phyloP scores from a whole-genome alignment of 2,797 vertebrate species.

The Podargus strigoides region DNA sequence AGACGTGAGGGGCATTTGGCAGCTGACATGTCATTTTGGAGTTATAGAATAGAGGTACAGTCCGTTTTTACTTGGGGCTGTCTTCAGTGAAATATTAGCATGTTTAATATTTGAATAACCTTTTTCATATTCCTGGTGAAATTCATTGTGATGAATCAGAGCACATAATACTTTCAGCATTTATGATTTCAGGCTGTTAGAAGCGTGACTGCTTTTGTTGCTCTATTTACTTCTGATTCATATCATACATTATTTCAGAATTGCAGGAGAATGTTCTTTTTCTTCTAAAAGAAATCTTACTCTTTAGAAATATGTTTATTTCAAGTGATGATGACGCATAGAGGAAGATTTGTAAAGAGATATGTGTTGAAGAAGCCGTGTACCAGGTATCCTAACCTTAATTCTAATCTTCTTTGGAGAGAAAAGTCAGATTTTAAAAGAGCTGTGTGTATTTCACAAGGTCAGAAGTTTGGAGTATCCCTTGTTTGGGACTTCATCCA shows the following conservation, averaged over 20 bases:
- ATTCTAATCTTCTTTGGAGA: neutral
- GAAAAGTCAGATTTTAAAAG: neutral
- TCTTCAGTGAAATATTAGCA: neutral
- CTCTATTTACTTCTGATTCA: constrained; percentile 24
- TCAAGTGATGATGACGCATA: neutral
- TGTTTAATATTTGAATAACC: neutral
- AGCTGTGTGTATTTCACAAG: neutral
- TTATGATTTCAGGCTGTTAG: neutral
- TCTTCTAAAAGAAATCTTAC: neutral
- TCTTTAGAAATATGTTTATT: neutral
- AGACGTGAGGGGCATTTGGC: neutral
- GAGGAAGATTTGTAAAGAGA: neutral
- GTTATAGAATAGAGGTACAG: neutral
- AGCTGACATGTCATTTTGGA: neutral
- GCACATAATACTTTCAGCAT: neutral
- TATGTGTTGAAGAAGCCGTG: neutral
- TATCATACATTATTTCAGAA: neutral
- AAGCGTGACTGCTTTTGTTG: neutral
- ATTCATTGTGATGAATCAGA: constrained; percentile 13
- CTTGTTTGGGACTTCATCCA: neutral
- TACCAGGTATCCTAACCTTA: neutral
- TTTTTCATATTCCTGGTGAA: neutral
- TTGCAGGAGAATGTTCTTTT: neutral
- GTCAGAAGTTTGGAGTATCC: neutral
- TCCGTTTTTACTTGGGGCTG: neutral